phyloP scores from a whole-genome alignment of 2,888 invertebrate species.

The Schrankia costaestrigalis region DNA sequence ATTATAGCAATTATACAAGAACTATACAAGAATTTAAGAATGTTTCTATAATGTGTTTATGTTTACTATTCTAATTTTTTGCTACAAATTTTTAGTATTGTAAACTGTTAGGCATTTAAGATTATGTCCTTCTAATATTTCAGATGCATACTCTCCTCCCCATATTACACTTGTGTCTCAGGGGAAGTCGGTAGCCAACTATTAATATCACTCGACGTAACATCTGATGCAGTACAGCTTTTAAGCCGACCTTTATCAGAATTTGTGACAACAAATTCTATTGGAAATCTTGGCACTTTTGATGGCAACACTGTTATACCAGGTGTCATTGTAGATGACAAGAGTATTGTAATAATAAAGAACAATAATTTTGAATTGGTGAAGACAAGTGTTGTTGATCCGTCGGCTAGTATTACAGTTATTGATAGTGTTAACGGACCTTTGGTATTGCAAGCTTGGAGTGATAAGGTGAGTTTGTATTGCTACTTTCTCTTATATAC shows the following conservation, averaged over 20 bases:
- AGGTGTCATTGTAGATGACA: slow-evolving; percentile 62
- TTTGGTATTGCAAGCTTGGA: slow-evolving; percentile 59
- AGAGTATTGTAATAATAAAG: slow-evolving; percentile 57
- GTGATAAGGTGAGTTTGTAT: slow-evolving; percentile 46
- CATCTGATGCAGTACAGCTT: slow-evolving; percentile 71
- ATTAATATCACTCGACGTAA: slow-evolving; percentile 83
- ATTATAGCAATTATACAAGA: no score
- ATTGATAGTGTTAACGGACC: slow-evolving; percentile 54
- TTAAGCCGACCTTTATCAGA: slow-evolving; percentile 70
- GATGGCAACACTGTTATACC: slow-evolving; percentile 55
- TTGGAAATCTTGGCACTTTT: slow-evolving; percentile 45
- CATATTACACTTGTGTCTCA: slow-evolving; percentile 84
- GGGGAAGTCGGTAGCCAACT: slow-evolving; percentile 67
- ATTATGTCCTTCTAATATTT: slow-evolving; percentile 24
- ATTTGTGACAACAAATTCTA: no score
- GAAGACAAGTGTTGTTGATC: slow-evolving; percentile 42
- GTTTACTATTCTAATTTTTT: no score
- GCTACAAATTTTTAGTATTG: no score
- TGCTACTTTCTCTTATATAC: no score
- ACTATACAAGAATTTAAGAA: no score
- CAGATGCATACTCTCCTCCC: slow-evolving; percentile 83
- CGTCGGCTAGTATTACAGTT: slow-evolving; percentile 53
- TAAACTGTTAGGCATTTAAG: no score
- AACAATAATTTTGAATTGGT: slow-evolving; percentile 52
- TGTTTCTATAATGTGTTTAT: no score